A percentile compares a stretch with the other conserved stretches of the same genome.
phyloP scores from a whole-genome alignment of 2,797 vertebrate genomes.

The Gymnocypris eckloni region DNA sequence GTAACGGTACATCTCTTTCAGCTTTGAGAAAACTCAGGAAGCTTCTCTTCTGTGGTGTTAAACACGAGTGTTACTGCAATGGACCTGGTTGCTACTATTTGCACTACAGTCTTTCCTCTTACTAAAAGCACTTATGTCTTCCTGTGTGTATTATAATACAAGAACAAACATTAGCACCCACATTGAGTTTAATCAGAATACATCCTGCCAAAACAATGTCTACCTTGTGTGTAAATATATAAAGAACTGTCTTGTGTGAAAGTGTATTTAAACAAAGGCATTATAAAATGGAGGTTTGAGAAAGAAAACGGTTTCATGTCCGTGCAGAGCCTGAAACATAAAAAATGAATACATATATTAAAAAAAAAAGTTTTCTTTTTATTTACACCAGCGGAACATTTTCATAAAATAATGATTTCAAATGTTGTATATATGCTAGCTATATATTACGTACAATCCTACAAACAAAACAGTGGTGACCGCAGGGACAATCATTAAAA shows the following conservation, averaged over 20 bases:
- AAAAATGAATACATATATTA: conserved; percentile 17
- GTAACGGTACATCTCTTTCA: not conserved
- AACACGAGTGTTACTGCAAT: conserved; percentile 17
- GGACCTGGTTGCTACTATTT: conserved; percentile 62
- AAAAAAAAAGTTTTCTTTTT: conserved; percentile 26
- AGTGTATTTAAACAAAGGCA: not conserved
- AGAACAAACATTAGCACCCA: conserved; percentile 17
- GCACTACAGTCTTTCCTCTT: conserved; percentile 69
- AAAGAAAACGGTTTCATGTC: not conserved
- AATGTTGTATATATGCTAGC: conserved; percentile 58
- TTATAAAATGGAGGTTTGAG: not conserved
- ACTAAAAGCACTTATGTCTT: conserved; percentile 63
- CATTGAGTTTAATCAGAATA: conserved; percentile 56
- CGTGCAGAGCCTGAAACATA: not conserved
- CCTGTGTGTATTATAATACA: conserved; percentile 49
- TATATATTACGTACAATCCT: conserved; percentile 61
- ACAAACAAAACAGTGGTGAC: conserved; percentile 63
- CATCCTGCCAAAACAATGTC: conserved; percentile 12
- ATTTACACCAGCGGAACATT: conserved; percentile 64
- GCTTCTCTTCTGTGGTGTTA: conserved; percentile 7
- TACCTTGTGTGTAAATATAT: conserved; percentile 4
- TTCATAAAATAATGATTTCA: conserved; percentile 65
- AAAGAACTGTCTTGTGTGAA: not conserved
- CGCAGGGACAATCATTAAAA: conserved; percentile 48
- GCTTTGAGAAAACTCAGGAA: conserved; percentile 17